Base-by-base conservation (phyloP, 2,113 vertebrate species). In the Aphelocoma coerulescens region DNA sequence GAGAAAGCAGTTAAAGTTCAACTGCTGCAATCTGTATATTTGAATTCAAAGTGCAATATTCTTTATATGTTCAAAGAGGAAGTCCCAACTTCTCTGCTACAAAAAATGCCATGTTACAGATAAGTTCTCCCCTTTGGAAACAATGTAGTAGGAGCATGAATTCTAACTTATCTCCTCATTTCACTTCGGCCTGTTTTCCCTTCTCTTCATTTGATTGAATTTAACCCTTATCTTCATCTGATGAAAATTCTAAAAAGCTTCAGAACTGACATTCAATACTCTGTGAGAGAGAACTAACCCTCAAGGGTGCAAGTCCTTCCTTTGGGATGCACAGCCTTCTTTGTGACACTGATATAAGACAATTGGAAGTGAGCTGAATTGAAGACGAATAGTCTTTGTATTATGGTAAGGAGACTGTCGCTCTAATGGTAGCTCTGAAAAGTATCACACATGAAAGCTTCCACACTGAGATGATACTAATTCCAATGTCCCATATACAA, bases 391-490 rank as follows among this genome's bases (percentile, higher is more conserved):
- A 91, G 93, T 93, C 87, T 97, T 91, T 95, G 95, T 91, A 90
- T 97, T 95, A 96, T 58, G 49, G 86, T 66, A 80, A 84, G 80
- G 59, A 96, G 94, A 51, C 94, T 96, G 96, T 95, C 97, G 96
- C 81, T 97, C 95, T 94, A 72, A 92, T 96, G 96, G 96, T 92
- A 98, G 86, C 92, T 96, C 97, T 89, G 95, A 85, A 6, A 95
- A 96, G 82, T 91, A 19, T 93, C 83, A 58, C 88, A 83, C 46
- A 96, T 96, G 96, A 97, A 93, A 97, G 91, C 93, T 85, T 96
- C 95, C 97, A 97, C 93, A 92, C 95, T 88, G 93, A 82, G 97
- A 83, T 97, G 96, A 97, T 93, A 89, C 85, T 96, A 79, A 91
- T 96, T 96, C 80, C 79, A 79, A 21, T 88, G 92, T 93, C 91